phyloP scores from a whole-genome alignment of 2,113 vertebrate species.

The Otus sunia region DNA sequence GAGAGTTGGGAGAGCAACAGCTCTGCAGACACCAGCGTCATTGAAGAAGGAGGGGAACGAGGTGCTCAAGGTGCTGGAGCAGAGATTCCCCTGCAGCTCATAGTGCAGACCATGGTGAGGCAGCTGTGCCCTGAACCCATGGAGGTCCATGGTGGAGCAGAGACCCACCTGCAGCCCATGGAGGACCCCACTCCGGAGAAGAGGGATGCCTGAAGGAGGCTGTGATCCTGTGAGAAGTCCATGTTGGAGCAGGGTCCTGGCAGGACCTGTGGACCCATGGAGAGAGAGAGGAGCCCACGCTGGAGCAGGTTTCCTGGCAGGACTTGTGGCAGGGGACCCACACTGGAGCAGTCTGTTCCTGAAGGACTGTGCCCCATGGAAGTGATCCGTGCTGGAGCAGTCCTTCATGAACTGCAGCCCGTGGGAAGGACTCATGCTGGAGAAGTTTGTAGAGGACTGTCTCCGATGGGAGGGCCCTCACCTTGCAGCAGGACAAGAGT shows the following conservation, averaged over 20 bases:
- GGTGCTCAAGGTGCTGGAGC: background rate
- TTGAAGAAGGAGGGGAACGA: background rate
- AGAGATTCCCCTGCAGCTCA: background rate
- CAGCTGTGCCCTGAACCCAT: background rate
- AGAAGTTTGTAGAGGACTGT: background rate
- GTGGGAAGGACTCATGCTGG: background rate
- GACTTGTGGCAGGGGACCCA: too few relatives aligned
- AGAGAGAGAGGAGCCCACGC: background rate
- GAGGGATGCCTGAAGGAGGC: background rate
- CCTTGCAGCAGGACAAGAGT: too few relatives aligned
- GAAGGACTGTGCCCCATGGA: background rate
- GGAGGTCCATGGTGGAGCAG: background rate
- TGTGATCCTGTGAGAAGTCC: background rate
- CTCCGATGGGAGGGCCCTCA: background rate
- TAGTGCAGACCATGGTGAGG: background rate
- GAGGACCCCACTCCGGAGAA: too few relatives aligned
- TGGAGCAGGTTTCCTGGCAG: background rate
- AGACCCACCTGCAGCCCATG: background rate
- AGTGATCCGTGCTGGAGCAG: background rate
- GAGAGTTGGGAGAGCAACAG: background rate
- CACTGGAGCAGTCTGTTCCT: background rate
- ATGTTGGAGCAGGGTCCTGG: background rate
- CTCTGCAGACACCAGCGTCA: background rate
- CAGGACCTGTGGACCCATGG: background rate
- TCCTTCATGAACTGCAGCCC: background rate